Evolutionary conservation across 2,797 vertebrate genomes (phyloP).

Genomic region (Cirrhinus molitorella): DNA sequence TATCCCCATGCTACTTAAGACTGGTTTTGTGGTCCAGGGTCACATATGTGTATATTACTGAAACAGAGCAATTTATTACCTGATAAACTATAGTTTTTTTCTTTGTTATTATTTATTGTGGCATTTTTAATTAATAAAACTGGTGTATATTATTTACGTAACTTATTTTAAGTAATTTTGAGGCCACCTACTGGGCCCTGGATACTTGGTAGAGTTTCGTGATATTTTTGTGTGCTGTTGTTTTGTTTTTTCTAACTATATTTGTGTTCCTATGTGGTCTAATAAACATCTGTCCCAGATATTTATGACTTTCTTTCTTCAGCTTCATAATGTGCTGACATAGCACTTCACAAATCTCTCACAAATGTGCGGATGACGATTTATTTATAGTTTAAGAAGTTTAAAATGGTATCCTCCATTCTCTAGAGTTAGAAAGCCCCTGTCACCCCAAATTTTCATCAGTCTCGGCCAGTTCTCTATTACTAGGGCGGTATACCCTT

Average conservation of each 20-base stretch:
- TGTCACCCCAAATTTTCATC: slow-evolving; percentile 16
- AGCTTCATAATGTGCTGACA: background rate
- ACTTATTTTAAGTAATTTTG: background rate
- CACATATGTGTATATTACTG: too few relatives aligned
- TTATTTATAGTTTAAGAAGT: background rate
- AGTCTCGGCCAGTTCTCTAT: background rate
- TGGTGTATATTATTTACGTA: background rate
- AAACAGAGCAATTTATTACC: background rate
- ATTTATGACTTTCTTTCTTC: background rate
- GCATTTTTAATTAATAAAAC: background rate
- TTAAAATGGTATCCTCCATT: background rate
- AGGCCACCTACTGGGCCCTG: background rate
- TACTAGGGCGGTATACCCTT: background rate
- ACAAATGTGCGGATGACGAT: background rate
- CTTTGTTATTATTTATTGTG: background rate
- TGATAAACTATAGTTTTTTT: background rate
- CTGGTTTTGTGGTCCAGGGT: too few relatives aligned
- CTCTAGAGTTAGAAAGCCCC: background rate
- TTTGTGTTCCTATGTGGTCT: too few relatives aligned
- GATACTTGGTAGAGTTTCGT: background rate
- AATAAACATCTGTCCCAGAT: background rate
- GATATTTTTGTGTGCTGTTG: too few relatives aligned
- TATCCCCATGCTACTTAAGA: too few relatives aligned
- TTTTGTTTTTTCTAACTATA: too few relatives aligned
- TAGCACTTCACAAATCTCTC: background rate